Evolutionary conservation across 2,797 vertebrate species (phyloP).

Genomic region (Bradypus variegatus): DNA sequence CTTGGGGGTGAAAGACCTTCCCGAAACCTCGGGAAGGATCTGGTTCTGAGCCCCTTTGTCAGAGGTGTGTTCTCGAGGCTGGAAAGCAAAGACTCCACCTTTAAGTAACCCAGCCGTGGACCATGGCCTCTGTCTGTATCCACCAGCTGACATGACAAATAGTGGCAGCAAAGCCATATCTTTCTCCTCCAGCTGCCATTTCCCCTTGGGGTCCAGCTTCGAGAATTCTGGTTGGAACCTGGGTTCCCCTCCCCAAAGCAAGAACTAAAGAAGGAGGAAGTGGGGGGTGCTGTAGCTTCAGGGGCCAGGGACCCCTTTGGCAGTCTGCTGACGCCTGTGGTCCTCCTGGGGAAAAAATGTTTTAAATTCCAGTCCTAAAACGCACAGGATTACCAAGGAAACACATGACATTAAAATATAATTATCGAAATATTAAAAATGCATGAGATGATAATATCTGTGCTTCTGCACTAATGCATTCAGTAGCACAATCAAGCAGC

Average conservation of each 20-base stretch:
- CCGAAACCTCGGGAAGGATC: background rate
- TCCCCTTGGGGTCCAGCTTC: background rate
- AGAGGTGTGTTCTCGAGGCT: background rate
- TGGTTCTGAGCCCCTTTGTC: background rate
- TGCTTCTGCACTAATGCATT: background rate
- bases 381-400: background rate
- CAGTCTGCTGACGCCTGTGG: background rate
- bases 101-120: background rate
- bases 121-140: fast-evolving
- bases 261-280: background rate
- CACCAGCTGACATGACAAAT: background rate
- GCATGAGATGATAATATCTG: background rate
- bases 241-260: background rate
- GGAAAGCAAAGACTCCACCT: background rate
- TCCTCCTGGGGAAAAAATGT: background rate
- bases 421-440: background rate
- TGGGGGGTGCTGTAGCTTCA: background rate
- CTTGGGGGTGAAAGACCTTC: background rate
- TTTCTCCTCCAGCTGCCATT: background rate
- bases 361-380: background rate
- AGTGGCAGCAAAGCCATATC: too few relatives aligned
- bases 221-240: background rate
- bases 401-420: background rate
- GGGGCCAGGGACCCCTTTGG: background rate
- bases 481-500: background rate